Conservation (phyloP, 2,113 vertebrate species). For the Sorex fumeus region DNA sequence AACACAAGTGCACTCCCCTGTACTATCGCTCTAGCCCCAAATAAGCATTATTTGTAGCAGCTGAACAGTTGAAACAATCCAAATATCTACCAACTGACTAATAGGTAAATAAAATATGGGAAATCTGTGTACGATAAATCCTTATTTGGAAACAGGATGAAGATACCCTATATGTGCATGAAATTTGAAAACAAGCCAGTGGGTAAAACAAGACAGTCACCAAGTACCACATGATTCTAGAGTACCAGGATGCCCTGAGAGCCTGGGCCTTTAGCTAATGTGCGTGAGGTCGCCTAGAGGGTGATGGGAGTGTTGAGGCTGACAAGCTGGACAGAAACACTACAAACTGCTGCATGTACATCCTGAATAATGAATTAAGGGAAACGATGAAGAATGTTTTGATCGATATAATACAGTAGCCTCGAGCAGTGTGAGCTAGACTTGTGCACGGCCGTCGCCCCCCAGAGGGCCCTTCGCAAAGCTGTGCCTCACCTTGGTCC, state of each 20-base stretch:
- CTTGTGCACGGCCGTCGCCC: no score
- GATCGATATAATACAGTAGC: not conserved
- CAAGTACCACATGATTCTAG: not conserved
- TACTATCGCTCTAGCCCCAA: no score
- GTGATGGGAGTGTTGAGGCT: not conserved
- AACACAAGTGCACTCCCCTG: no score
- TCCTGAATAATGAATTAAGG: not conserved
- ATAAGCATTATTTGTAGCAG: not conserved
- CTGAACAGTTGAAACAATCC: not conserved
- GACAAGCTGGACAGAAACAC: not conserved
- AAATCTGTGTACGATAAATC: not conserved
- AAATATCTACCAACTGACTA: not conserved
- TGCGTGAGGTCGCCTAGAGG: not conserved
- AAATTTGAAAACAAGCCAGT: not conserved
- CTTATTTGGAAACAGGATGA: not conserved
- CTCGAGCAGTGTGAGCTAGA: no score
- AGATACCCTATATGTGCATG: not conserved
- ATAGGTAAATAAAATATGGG: not conserved
- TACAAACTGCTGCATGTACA: not conserved
- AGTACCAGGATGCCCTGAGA: no score
- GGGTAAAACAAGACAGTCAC: not conserved
- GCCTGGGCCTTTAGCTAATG: no score
- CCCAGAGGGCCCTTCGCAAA: constrained; percentile 80
- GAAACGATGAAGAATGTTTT: not conserved
- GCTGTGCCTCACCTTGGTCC: constrained; percentile 81